Conservation (phyloP, 2,888 invertebrate species). For the Eucera pruinosa region DNA sequence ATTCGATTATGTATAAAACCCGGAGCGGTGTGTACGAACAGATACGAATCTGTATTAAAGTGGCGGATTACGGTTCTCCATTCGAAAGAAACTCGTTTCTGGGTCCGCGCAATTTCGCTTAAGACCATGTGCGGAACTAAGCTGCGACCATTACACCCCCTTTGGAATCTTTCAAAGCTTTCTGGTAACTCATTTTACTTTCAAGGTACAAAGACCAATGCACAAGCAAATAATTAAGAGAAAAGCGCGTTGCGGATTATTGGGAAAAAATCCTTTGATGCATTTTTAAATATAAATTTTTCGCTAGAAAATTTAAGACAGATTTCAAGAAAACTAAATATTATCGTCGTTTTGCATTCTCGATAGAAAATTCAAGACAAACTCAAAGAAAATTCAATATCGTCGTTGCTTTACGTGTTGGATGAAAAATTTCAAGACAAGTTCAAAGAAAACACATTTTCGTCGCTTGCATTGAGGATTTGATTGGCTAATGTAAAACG, state of each 20-base stretch:
- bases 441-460: too few relatives aligned
- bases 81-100: slow-evolving; percentile 23
- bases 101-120: slow-evolving; percentile 34
- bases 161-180: slow-evolving; percentile 25
- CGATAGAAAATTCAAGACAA: neutral
- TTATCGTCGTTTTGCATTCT: too few relatives aligned
- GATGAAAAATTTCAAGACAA: too few relatives aligned
- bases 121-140: slow-evolving; percentile 29
- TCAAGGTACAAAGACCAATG: neutral
- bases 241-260: slow-evolving; percentile 1
- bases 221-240: slow-evolving; percentile 7
- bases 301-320: too few relatives aligned
- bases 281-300: neutral
- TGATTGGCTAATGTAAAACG: too few relatives aligned
- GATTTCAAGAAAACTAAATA: too few relatives aligned
- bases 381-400: too few relatives aligned
- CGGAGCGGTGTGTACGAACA: slow-evolving; percentile 2
- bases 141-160: slow-evolving; percentile 20
- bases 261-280: neutral
- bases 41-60: slow-evolving; percentile 41
- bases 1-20: slow-evolving; percentile 31
- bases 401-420: too few relatives aligned
- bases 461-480: too few relatives aligned
- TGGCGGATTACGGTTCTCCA: slow-evolving; percentile 26
- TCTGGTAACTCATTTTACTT: neutral